These are phyloP conservation scores for Eulemur rufifrons DNA, from an alignment of 2,113 vertebrate genomes.

Conservation along the genomic window DNA sequence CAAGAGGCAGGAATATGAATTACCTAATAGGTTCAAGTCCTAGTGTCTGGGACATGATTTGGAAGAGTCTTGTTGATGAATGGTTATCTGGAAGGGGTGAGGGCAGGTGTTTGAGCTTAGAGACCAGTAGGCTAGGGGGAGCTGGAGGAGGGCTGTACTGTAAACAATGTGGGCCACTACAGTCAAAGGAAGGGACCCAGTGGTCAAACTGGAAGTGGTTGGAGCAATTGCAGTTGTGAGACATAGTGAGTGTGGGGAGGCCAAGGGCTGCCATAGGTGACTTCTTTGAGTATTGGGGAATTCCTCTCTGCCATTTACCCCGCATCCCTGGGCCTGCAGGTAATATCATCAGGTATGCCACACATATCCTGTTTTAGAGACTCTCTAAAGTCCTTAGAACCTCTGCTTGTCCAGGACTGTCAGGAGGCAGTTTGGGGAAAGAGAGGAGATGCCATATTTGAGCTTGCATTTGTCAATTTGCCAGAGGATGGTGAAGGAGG, in stretches of 20 bases:
- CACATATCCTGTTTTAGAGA: slow-evolving; percentile 2
- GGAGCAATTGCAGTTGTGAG: background rate
- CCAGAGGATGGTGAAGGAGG: background rate
- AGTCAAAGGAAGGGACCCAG: background rate
- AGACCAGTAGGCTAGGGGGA: background rate
- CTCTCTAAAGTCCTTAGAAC: background rate
- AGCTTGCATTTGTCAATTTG: background rate
- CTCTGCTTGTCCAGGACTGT: background rate
- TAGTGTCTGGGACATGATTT: background rate
- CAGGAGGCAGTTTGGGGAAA: background rate
- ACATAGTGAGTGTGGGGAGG: background rate
- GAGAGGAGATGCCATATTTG: background rate
- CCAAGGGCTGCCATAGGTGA: background rate
- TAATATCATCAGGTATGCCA: background rate
- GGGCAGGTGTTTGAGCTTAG: background rate
- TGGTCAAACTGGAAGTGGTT: background rate
- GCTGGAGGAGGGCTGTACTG: background rate
- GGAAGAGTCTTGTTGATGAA: background rate
- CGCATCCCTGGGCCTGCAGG: background rate
- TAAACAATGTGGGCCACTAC: background rate
- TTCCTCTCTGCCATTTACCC: background rate
- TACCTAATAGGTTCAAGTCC: background rate
- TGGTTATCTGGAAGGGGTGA: background rate
- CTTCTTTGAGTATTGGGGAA: background rate
- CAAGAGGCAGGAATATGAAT: background rate